Evolutionary conservation across 2,113 vertebrate genomes (phyloP).

Genomic region (Castor canadensis): DNA sequence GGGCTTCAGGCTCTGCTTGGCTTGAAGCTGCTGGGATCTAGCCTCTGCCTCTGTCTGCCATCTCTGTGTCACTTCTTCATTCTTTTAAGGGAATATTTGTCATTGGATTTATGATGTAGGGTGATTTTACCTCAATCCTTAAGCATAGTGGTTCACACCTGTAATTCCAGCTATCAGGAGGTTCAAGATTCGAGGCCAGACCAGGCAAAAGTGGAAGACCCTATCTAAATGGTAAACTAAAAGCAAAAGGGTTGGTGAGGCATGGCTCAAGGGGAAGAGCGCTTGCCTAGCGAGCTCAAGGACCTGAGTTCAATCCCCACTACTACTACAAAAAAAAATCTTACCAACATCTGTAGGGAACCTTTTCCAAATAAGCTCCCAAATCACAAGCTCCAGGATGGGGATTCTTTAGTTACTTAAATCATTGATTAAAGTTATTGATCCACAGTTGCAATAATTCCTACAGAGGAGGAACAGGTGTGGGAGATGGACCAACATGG

Average conservation of each 20-base stretch:
- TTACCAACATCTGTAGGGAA: neutral
- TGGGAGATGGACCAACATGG: no score
- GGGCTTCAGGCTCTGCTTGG: neutral
- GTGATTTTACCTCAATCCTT: neutral
- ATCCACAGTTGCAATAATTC: neutral
- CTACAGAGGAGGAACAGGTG: neutral
- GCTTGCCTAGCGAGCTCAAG: no score
- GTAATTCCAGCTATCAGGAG: no score
- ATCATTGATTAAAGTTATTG: neutral
- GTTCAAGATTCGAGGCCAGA: no score
- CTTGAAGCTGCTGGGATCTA: neutral
- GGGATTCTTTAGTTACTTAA: neutral
- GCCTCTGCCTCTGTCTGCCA: neutral
- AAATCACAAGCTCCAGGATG: neutral
- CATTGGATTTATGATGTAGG: neutral
- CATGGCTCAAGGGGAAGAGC: no score
- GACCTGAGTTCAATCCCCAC: no score
- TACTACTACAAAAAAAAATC: no score
- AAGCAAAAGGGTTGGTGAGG: no score
- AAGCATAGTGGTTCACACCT: no score
- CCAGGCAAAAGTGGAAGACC: no score
- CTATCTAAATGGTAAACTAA: no score
- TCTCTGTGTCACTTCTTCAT: neutral
- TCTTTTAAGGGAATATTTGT: neutral
- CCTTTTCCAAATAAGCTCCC: neutral